Base-by-base conservation (phyloP, 2,888 invertebrate species). In the Flabesymbios commensalis region DNA sequence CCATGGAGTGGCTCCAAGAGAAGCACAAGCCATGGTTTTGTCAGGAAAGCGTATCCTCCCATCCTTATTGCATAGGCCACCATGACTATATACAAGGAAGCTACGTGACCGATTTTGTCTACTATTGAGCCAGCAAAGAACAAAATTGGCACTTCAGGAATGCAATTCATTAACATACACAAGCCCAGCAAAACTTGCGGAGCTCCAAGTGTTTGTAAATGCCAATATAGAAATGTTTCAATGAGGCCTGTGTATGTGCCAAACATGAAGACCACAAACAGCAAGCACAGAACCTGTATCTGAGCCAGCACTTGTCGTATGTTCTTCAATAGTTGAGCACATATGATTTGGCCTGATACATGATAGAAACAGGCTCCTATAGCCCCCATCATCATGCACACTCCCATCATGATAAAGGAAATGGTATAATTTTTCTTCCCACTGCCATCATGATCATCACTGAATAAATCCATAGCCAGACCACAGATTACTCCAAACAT, bases 211-310 rank as follows among this genome's bases (percentile, higher is more conserved):
- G 17, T 49, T 28, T 45, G 31, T 5, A 69, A 53, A 71, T 73
- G 32, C 76, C 93, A 87, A 81, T 93, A 94, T 33, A 94, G 84
- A 79, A 91, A 94, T 55, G 91, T 91, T 81, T 94, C 93, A 59
- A 93, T 91, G 81, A 92, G 92, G 32, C 93, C 93, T 89, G 91
- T 92, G 79, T 92, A 88, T 75, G 91, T 90, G 62, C 94, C 94
- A 72, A 93, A 85, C 31, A 90, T 87, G 76, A 92, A 91, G 45
- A 93, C 85, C 80, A 92, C 90, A 73, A 90, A 84, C 75, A 94
- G 89, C 76, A 94, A 92, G 45, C 90, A 85, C 36, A 90, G 88
- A 47, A 93, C 89, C 73, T 91, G 89, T 0, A 90, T 89, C 86
- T 91, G 88, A 81, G 88, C 88, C 64, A 93, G 86, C 54, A 93